These are phyloP conservation scores for Triplophysa yarkandensis DNA, from an alignment of 2,797 vertebrate genomes.

Conservation along the genomic window DNA sequence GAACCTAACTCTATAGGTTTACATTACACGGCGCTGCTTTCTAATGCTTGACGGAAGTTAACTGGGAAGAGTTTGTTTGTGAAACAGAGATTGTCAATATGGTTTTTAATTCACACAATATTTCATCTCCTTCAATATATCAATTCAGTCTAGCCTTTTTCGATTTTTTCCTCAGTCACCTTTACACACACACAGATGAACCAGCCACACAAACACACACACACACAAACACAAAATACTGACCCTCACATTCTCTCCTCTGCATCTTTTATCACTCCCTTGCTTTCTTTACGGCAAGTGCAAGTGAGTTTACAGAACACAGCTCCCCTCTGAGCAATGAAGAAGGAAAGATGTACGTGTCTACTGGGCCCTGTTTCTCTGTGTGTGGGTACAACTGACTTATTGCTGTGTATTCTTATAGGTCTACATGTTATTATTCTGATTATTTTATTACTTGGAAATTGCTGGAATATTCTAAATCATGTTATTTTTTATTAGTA, in stretches of 20 bases:
- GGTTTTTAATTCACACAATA: slow-evolving; percentile 18
- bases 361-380: slow-evolving; percentile 55
- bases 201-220: background rate
- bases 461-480: background rate
- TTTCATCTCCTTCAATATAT: slow-evolving; percentile 17
- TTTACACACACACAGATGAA: background rate
- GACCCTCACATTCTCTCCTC: slow-evolving; percentile 30
- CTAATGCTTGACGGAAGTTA: background rate
- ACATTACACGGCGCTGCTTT: background rate
- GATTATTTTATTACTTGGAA: background rate
- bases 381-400: slow-evolving; percentile 50
- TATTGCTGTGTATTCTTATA: slow-evolving; percentile 66
- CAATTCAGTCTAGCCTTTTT: slow-evolving; percentile 19
- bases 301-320: slow-evolving; percentile 61
- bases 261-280: slow-evolving; percentile 17
- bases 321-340: slow-evolving; percentile 61
- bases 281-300: slow-evolving; percentile 57
- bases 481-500: background rate
- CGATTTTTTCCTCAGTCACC: slow-evolving; percentile 24
- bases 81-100: slow-evolving; percentile 1
- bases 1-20: slow-evolving; percentile 22
- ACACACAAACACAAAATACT: background rate
- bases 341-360: slow-evolving; percentile 33
- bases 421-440: slow-evolving; percentile 61
- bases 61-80: slow-evolving; percentile 3